Percentiles rank a stretch among this genome's conserved stretches.
Conservation (phyloP, 2,113 vertebrate species). For the Melanotaenia duboulayi region DNA sequence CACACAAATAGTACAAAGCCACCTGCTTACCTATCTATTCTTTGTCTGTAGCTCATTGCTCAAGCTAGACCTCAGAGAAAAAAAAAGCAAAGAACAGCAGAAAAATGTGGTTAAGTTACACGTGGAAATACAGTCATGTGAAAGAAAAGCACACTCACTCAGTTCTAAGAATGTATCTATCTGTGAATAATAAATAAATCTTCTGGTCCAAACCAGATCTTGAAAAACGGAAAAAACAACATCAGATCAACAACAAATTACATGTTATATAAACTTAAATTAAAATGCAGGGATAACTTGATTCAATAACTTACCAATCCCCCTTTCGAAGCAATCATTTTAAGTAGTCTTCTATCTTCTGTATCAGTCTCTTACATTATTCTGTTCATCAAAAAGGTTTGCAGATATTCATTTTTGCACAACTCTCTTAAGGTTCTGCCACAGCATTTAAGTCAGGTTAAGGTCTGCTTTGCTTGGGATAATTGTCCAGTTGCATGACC, state of each 20-base stretch:
- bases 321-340: too few relatives aligned
- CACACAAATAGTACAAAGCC: slow-evolving; percentile 1
- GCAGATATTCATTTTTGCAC: not conserved
- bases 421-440: not conserved
- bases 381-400: not conserved
- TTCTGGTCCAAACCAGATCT: not conserved
- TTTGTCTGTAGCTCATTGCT: slow-evolving; percentile 31
- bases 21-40: slow-evolving; percentile 33
- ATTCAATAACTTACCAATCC: too few relatives aligned
- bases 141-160: not conserved
- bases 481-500: too few relatives aligned
- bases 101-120: not conserved
- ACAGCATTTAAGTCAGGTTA: not conserved
- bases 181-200: not conserved
- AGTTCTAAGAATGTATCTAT: too few relatives aligned
- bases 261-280: too few relatives aligned
- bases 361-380: too few relatives aligned
- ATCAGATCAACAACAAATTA: too few relatives aligned
- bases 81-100: not conserved
- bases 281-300: too few relatives aligned
- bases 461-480: too few relatives aligned
- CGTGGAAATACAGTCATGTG: slow-evolving; percentile 1
- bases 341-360: too few relatives aligned
- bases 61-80: not conserved
- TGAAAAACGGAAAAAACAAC: not conserved